A percentile compares a stretch with the other conserved stretches of the same genome.
phyloP scores from a whole-genome alignment of 1,140 invertebrate species.

The Dreissena polymorpha region DNA sequence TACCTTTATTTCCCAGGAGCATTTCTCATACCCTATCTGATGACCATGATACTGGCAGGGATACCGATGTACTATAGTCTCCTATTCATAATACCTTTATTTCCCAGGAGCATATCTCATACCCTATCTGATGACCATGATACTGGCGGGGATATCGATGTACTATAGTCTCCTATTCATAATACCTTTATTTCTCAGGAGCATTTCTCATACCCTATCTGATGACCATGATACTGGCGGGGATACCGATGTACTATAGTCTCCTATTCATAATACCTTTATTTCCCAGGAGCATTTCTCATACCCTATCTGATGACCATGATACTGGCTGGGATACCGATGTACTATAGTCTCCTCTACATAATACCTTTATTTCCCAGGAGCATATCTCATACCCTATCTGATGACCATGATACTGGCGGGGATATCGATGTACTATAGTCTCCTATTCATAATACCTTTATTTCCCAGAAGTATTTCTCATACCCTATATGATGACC shows the following conservation, averaged over 20 bases:
- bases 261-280: background rate
- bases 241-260: slow-evolving; percentile 95
- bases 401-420: slow-evolving; percentile 94
- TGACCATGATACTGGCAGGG: slow-evolving; percentile 95
- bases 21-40: slow-evolving; percentile 97
- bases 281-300: slow-evolving; percentile 89
- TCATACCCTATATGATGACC: slow-evolving; percentile 96
- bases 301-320: slow-evolving; percentile 97
- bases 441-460: background rate
- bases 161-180: slow-evolving; percentile 83
- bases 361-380: slow-evolving; percentile 71
- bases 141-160: slow-evolving; percentile 97
- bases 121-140: slow-evolving; percentile 95
- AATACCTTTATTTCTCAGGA: slow-evolving; percentile 75
- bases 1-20: slow-evolving; percentile 82
- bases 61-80: slow-evolving; percentile 94
- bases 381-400: slow-evolving; percentile 97
- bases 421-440: slow-evolving; percentile 97
- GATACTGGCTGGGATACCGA: slow-evolving; percentile 96
- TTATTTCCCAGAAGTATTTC: slow-evolving; percentile 87
- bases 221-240: slow-evolving; percentile 94
- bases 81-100: background rate
- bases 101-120: slow-evolving; percentile 92
- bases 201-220: slow-evolving; percentile 98
- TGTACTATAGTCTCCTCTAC: slow-evolving; percentile 85